phyloP scores from a whole-genome alignment of 2,113 vertebrate species.

The Syrmaticus mikado region DNA sequence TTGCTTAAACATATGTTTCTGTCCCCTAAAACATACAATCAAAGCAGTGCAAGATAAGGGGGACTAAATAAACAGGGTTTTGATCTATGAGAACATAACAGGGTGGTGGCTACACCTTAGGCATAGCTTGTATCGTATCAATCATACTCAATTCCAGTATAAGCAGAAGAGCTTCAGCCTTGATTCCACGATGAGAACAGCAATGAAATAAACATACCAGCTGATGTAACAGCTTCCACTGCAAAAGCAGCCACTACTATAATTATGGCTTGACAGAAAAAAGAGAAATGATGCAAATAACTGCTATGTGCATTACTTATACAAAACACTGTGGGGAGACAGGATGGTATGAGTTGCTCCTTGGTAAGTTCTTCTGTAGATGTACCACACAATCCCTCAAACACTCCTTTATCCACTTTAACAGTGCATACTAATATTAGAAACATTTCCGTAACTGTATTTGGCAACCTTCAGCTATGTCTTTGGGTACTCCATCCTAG shows the following conservation, averaged over 20 bases:
- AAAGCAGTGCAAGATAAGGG: background rate
- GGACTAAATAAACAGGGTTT: background rate
- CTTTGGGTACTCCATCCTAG: background rate
- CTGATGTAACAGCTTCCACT: background rate
- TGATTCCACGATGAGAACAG: background rate
- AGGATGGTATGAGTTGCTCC: background rate
- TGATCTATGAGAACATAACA: background rate
- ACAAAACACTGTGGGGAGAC: background rate
- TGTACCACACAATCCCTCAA: background rate
- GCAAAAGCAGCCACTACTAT: background rate
- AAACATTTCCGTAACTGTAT: background rate
- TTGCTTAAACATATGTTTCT: background rate
- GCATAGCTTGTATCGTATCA: background rate
- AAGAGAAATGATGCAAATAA: background rate
- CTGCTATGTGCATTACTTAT: background rate
- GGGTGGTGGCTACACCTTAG: background rate
- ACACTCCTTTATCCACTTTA: background rate
- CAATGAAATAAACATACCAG: background rate
- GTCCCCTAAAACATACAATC: background rate
- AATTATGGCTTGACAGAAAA: background rate
- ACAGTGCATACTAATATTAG: background rate
- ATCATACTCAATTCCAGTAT: background rate
- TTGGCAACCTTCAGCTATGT: background rate
- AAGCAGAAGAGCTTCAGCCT: conserved; percentile 1
- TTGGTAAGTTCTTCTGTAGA: background rate